Evolutionary conservation across 2,113 vertebrate species (phyloP), one percentile per base, ranked within the genome.

Genomic region (Bostrychus sinensis): DNA sequence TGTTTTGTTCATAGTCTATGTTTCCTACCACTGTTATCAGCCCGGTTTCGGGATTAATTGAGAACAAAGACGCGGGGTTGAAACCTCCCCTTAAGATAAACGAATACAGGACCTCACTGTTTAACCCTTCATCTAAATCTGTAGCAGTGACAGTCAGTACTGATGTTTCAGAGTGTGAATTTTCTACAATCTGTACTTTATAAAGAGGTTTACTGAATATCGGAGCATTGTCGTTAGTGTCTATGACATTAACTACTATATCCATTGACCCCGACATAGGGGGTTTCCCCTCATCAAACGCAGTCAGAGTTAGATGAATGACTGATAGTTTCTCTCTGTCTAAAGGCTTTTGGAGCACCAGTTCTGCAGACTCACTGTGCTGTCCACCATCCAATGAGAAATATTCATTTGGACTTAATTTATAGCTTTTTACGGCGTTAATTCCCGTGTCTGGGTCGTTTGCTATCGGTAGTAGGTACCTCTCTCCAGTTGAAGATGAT

Each of bases 51-150:
- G 91, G 63, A 19, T 95, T 83, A 25, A 96, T 64, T 1, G 65
- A 74, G 62, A 96, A 96, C n/a, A 89, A 61, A 42, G 2, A 38
- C 48, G 82, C 78, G 1, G 91, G 74, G 42, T 89, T 87, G 34
- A 90, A 84, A 63, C 82, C 66, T 0, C 86, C 92, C 2, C 64
- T 81, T 10, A 84, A 67, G 68, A 89, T 85, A 55, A 89, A 89
- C 0, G 81, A 82, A 75, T 82, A 89, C 0, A 66, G 10, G 17
- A 89, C 53, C 37, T 85, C 69, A 2, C 90, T 23, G 43, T 92
- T 90, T 19, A 85, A n/a, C 13, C 90, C 91, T n/a, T 92, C 90
- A 58, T 97, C 95, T 50, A 81, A 72, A 77, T 93, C 92, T 28
- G 79, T 83, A 7, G 91, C 89, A 30, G 72, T 86, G 0, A 92